Evolutionary conservation across 2,797 vertebrate species (phyloP).

Genomic region (Phalloptychus januarius): DNA sequence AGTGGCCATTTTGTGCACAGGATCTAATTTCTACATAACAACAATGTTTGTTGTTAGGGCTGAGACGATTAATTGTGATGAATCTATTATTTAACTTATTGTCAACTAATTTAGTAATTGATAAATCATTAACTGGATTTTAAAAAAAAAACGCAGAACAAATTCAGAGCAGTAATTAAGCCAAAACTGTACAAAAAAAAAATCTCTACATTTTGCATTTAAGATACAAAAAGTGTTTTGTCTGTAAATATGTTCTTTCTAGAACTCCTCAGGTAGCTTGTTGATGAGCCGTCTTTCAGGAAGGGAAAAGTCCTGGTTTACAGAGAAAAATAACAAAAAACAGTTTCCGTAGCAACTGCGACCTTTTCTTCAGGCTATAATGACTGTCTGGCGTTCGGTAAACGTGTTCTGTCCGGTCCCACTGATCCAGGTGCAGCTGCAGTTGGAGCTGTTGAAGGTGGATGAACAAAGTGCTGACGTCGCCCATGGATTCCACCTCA

Average conservation of each 20-base stretch:
- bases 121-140: too few relatives aligned
- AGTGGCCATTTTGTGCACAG: background rate
- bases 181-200: too few relatives aligned
- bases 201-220: too few relatives aligned
- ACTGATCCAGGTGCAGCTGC: constrained; percentile 66
- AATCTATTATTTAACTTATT: too few relatives aligned
- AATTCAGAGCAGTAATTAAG: too few relatives aligned
- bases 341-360: background rate
- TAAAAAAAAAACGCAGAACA: too few relatives aligned
- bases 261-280: background rate
- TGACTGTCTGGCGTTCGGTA: background rate
- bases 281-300: background rate
- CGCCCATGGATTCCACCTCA: constrained; percentile 69
- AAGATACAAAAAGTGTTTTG: too few relatives aligned
- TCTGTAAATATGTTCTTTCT: too few relatives aligned
- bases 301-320: background rate
- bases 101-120: too few relatives aligned
- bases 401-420: background rate
- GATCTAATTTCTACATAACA: background rate
- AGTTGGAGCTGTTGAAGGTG: constrained; percentile 69
- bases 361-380: background rate
- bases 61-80: too few relatives aligned
- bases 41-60: too few relatives aligned
- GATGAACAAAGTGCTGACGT: constrained; percentile 70
- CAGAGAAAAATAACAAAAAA: background rate